These are phyloP conservation scores for Drosophila sucinea DNA, from an alignment of 1,140 invertebrate species.

Conservation along the genomic window DNA sequence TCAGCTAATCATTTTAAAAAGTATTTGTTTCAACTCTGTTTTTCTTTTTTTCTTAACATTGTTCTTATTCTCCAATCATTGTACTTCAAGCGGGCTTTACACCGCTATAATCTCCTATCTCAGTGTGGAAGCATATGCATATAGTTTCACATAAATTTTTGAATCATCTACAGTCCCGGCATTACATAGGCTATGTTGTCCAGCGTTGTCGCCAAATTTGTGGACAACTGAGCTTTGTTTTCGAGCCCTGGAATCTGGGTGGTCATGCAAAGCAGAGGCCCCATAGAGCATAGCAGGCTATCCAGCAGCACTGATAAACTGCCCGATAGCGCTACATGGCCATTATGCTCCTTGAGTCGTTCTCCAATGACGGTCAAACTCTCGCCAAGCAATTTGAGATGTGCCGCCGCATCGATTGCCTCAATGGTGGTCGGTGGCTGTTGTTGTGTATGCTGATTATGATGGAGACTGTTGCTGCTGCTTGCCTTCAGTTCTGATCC, in stretches of 20 bases:
- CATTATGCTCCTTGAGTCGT: slow-evolving; percentile 95
- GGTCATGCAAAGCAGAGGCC: slow-evolving; percentile 94
- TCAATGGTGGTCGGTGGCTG: slow-evolving; percentile 86
- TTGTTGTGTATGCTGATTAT: slow-evolving; percentile 15
- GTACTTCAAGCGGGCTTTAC: background rate
- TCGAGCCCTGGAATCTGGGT: slow-evolving; percentile 90
- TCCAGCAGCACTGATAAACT: slow-evolving; percentile 97
- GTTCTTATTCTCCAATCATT: slow-evolving; percentile 9
- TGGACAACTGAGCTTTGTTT: slow-evolving; percentile 85
- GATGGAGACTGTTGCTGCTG: background rate
- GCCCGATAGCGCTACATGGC: slow-evolving; percentile 96
- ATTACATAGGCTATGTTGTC: slow-evolving; percentile 99
- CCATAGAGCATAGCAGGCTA: slow-evolving; percentile 95
- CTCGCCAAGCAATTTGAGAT: slow-evolving; percentile 95
- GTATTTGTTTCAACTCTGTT: background rate
- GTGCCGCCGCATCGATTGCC: slow-evolving; percentile 95
- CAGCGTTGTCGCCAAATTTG: slow-evolving; percentile 90
- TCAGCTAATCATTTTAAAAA: slow-evolving; percentile 1
- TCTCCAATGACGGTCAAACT: slow-evolving; percentile 96
- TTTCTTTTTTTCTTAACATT: background rate
- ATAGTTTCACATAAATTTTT: background rate
- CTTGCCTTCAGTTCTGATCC: background rate
- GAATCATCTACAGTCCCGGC: slow-evolving; percentile 92
- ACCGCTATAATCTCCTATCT: no score
- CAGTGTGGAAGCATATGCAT: slow-evolving; percentile 5